Base-by-base conservation (phyloP, 2,797 vertebrate genomes). In the Paramormyrops hopkinsi region DNA sequence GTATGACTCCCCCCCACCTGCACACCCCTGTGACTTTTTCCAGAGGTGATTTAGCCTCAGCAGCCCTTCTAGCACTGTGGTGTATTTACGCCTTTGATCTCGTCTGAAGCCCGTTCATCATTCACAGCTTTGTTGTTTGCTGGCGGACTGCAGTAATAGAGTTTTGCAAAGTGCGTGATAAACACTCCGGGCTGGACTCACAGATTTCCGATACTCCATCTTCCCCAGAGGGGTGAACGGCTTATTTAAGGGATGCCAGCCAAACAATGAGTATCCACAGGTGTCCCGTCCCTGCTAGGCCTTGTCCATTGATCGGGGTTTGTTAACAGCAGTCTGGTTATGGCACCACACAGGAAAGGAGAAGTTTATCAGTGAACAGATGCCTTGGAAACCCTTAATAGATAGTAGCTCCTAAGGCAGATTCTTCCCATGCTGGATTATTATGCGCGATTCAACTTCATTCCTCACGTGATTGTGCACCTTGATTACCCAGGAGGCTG, bases 151-250 rank as follows among this genome's bases (percentile, higher is more conserved):
- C 89, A 87, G 89, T 69, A 90, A 90, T 88, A 76, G 85, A 73
- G 88, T 86, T 46, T 48, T 56, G 8, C 86, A 90, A 69, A 82
- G 85, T 86, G 50, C 82, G 86, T 65, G 59, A 88, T 89, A 76
- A 53, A 86, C 89, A 89, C 90, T 90, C 88, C 87, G 88, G 46
- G 89, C 88, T 89, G 54, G 82, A 88, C 50, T 44, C 65, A 54
- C 46, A 59, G 88, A 84, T 90, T 90, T 88, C 90, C 87, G 37
- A 88, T 90, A 48, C 53, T 84, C 73, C 83, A 44, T 59, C 62
- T 83, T 90, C 62, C 62, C 53, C 73, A 37, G 69, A 53, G 4
- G 17, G 4, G 37, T 33, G 22, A 69, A 86, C 7, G 46, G 44
- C n/a, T 65, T 85, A 14, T 89, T 89, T 85, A 54, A 84, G 37